Percentiles rank a stretch among this genome's conserved stretches.
Evolutionary conservation across 2,888 invertebrate genomes (phyloP).

Genomic region (Temnothorax rugatulus): DNA sequence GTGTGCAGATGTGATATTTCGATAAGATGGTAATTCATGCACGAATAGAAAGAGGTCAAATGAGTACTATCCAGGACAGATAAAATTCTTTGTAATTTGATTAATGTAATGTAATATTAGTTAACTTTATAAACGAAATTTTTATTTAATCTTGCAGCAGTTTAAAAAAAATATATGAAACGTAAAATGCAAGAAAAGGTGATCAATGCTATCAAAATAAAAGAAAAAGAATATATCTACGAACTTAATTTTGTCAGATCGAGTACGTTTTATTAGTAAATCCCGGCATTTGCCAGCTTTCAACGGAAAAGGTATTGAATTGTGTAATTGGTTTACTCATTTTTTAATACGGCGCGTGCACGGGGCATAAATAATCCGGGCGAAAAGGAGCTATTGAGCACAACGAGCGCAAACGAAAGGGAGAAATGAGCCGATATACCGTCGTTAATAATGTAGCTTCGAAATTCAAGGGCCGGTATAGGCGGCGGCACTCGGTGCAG

Average conservation of each 20-base stretch:
- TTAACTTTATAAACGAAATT: not conserved
- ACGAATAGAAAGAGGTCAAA: not conserved
- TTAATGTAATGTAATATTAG: not conserved
- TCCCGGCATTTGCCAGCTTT: not conserved
- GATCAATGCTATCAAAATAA: not conserved
- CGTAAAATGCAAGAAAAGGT: not conserved
- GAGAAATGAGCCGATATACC: constrained; percentile 53
- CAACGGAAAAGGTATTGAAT: constrained; percentile 16
- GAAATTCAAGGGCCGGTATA: constrained; percentile 50
- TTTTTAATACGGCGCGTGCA: constrained; percentile 29
- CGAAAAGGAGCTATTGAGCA: constrained; percentile 50
- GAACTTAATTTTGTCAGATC: not conserved
- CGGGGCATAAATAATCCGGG: constrained; percentile 48
- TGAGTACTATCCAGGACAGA: not conserved
- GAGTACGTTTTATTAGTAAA: not conserved
- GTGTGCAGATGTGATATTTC: not conserved
- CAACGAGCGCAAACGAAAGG: constrained; percentile 26
- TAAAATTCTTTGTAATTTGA: not conserved
- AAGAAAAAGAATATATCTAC: not conserved
- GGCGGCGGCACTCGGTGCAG: not conserved
- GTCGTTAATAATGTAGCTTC: constrained; percentile 63
- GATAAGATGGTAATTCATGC: not conserved
- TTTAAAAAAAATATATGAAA: not conserved
- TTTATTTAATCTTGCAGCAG: not conserved
- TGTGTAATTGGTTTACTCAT: constrained; percentile 32